Conservation (phyloP, 2,888 invertebrate genomes). For the Bombylius discolor region DNA sequence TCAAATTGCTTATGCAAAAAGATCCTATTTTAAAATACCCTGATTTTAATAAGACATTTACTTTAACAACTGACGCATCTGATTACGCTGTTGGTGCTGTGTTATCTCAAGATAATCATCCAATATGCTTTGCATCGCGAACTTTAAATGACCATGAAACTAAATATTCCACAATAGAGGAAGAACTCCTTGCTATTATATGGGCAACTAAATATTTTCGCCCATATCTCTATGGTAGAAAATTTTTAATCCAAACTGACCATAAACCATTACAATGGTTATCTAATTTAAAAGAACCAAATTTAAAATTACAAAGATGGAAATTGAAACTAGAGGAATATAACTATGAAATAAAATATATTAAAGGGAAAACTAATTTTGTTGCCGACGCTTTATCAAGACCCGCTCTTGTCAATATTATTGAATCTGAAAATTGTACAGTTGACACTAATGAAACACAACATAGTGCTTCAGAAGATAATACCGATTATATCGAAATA, state of each 20-base stretch:
- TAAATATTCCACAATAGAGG: background rate
- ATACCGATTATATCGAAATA: no score
- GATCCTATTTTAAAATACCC: background rate
- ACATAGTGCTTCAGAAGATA: no score
- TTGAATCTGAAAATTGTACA: no score
- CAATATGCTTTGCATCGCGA: background rate
- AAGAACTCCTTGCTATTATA: constrained; percentile 3
- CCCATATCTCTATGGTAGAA: background rate
- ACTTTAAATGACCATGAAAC: background rate
- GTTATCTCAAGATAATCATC: background rate
- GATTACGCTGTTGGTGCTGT: constrained; percentile 3
- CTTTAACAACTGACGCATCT: constrained; percentile 3
- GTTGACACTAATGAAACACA: no score
- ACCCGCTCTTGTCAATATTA: background rate
- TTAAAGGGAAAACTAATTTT: constrained; percentile 7
- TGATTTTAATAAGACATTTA: constrained; percentile 1
- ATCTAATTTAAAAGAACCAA: constrained; percentile 7
- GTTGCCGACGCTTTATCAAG: constrained; percentile 10
- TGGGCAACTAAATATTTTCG: constrained; percentile 2
- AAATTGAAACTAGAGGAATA: constrained; percentile 12
- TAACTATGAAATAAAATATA: constrained; percentile 8
- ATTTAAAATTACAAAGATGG: constrained; percentile 11
- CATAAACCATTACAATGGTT: constrained; percentile 5
- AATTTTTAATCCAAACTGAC: background rate
- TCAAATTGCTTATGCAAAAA: no score